phyloP scores from a whole-genome alignment of 2,888 invertebrate species.

The Antheraea assamensis region DNA sequence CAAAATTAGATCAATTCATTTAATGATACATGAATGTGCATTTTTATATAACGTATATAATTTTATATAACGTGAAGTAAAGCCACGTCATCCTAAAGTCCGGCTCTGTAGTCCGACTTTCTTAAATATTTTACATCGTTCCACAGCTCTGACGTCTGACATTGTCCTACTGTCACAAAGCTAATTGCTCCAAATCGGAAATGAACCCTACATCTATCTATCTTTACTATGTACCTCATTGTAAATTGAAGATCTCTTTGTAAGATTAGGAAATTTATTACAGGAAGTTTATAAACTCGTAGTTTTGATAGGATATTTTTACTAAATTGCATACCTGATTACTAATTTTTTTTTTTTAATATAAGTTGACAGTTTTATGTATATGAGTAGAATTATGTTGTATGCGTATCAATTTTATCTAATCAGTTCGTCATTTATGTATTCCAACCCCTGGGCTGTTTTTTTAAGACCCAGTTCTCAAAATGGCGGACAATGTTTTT shows the following conservation, averaged over 20 bases:
- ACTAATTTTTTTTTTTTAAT: not conserved
- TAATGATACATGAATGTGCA: not conserved
- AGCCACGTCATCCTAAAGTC: not conserved
- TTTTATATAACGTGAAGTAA: slow-evolving; percentile 2
- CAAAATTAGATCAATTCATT: no score
- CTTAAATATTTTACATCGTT: slow-evolving; percentile 32
- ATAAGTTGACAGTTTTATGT: no score
- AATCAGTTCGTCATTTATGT: no score
- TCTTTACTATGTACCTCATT: slow-evolving; percentile 27
- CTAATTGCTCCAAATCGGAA: slow-evolving; percentile 43
- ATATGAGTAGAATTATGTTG: no score
- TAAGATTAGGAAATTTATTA: not conserved
- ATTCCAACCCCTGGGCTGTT: no score
- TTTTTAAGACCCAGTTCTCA: no score
- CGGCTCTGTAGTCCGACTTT: not conserved
- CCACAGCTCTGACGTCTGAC: slow-evolving; percentile 17
- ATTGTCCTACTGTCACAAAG: slow-evolving; percentile 39
- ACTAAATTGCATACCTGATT: not conserved
- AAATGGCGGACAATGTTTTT: no score
- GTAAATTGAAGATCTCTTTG: not conserved
- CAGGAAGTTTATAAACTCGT: not conserved
- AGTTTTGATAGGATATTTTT: not conserved
- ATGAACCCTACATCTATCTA: slow-evolving; percentile 43
- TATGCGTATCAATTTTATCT: no score
- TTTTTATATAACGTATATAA: not conserved